Base-by-base conservation (phyloP, 2,888 invertebrate genomes). In the Blomia tropicalis region DNA sequence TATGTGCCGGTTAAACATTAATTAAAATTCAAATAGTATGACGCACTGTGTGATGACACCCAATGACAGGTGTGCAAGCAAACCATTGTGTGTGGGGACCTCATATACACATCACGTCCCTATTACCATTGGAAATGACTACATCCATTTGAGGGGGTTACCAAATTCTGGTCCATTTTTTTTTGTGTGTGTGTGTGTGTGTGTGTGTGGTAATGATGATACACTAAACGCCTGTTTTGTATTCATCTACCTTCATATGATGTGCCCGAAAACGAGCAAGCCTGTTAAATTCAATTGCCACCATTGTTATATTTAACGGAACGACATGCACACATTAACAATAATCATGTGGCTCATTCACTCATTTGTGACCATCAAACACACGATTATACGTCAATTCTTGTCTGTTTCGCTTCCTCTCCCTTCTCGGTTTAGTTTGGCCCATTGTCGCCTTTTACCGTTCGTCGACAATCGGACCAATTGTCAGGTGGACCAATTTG, bases 11-110 rank as follows among this genome's bases (percentile, higher is more conserved):
- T 7, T 47, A n/a, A n/a, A n/a, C 51, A 47, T 47, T 47, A 47
- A 47, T 47, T 47, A 47, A 47, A 7, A 47, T 47, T 47, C 51
- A 47, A 47, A 47, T 47, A 11, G 51, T 47, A n/a, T 47, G 51
- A 47, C 51, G 51, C 51, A 7, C 11, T 47, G 41, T 17, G n/a
- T 36, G 36, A 47, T 22, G 51, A 47, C 22, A 27, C 22, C 14
- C 41, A n/a, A 41, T 27, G 51, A 47, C 51, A 47, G 51, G 51
- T 47, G 51, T n/a, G n/a, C 51, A 17, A n/a, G 41, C 41, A 41
- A n/a, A n/a, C 41, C 41, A 41, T n/a, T 41, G 14, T 41, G 14
- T n/a, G 41, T 41, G n/a, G 41, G 41, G 14, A 41, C 14, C 41
- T 41, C 41, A 14, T 41, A n/a, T 41, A 14, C 14, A 41, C n/a